A percentile compares a stretch with the other conserved stretches of the same genome.
Evolutionary conservation across 2,797 vertebrate genomes (phyloP).

Genomic region (Xenops minutus): DNA sequence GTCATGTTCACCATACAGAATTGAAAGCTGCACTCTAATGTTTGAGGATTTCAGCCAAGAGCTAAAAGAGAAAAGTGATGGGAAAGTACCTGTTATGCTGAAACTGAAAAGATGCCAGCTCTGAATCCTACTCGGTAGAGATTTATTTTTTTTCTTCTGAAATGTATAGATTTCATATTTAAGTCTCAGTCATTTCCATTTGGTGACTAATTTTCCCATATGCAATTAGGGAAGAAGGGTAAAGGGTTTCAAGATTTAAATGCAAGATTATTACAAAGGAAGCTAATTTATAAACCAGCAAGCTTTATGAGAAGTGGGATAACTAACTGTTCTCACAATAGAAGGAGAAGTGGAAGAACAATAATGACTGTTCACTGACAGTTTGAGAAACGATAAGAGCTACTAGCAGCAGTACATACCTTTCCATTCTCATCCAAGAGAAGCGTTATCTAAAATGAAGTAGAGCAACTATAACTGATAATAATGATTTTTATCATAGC

Average conservation of each 20-base stretch:
- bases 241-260: constrained; percentile 31
- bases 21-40: background rate
- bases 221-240: background rate
- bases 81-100: background rate
- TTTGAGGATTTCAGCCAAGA: background rate
- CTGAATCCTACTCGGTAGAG: background rate
- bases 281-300: constrained; percentile 37
- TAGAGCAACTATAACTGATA: background rate
- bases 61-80: background rate
- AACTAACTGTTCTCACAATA: constrained; percentile 50
- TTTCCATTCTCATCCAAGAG: background rate
- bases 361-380: constrained; percentile 42
- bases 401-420: background rate
- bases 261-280: background rate
- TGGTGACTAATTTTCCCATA: background rate
- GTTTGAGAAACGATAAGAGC: constrained; percentile 26
- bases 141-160: background rate
- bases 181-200: constrained; percentile 6
- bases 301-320: constrained; percentile 47
- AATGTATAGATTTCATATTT: background rate
- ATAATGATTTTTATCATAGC: constrained; percentile 16
- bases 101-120: background rate
- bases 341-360: constrained; percentile 45
- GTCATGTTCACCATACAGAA: background rate
- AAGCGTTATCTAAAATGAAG: constrained; percentile 3